A percentile compares a stretch with the other conserved stretches of the same genome.
Conservation (phyloP, 2,888 invertebrate genomes). For the Halictus quadricinctus region DNA sequence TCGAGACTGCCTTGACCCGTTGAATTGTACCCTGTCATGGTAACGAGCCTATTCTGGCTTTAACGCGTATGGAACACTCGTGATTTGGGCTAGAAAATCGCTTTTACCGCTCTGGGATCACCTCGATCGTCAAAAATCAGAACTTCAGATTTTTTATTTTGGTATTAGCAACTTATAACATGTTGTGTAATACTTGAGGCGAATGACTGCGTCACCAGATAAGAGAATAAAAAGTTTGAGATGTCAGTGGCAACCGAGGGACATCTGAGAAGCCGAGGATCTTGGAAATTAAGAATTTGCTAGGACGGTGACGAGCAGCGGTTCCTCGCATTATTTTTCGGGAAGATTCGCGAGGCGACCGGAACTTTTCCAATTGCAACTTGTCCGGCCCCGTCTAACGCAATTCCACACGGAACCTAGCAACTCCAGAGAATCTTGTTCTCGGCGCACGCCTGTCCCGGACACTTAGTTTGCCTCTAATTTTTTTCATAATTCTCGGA, state of each 20-base stretch:
- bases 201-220: too few species aligned
- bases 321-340: conserved; percentile 49
- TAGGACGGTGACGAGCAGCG: conserved; percentile 5
- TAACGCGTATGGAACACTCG: neutral
- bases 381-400: conserved; percentile 52
- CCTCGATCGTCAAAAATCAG: too few species aligned
- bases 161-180: too few species aligned
- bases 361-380: conserved; percentile 66
- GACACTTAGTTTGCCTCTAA: conserved; percentile 40
- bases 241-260: neutral
- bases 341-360: conserved; percentile 59
- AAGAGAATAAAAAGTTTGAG: neutral
- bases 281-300: conserved; percentile 63
- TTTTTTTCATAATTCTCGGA: conserved; percentile 38
- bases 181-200: too few species aligned
- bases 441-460: conserved; percentile 16
- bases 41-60: conserved; percentile 28
- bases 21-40: conserved; percentile 11
- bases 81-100: neutral
- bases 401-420: conserved; percentile 46
- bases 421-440: conserved; percentile 36
- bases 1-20: neutral
- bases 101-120: neutral
- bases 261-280: too few species aligned
- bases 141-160: too few species aligned